phyloP scores from a whole-genome alignment of 2,797 vertebrate genomes.

The Acanthis flammea region DNA sequence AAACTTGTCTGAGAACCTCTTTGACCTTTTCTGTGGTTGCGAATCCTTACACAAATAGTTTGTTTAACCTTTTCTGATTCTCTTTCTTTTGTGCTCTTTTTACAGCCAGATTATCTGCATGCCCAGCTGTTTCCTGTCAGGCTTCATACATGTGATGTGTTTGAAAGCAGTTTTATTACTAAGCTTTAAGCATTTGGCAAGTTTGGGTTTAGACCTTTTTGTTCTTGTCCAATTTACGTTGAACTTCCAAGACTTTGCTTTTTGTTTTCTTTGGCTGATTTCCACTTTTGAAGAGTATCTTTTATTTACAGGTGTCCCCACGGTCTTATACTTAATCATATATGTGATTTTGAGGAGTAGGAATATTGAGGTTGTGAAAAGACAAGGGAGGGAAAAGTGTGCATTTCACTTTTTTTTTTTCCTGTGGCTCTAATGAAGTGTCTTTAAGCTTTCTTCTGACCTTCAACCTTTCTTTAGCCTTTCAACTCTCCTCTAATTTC shows the following conservation, averaged over 20 bases:
- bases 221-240: background rate
- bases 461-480: background rate
- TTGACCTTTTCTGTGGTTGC: background rate
- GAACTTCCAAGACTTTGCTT: background rate
- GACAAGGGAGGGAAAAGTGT: background rate
- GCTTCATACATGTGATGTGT: background rate
- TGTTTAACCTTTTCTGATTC: background rate
- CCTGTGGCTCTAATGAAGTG: background rate
- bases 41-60: slow-evolving; percentile 8
- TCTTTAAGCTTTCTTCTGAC: background rate
- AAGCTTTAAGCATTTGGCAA: background rate
- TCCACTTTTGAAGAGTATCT: background rate
- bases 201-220: background rate
- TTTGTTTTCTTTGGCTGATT: background rate
- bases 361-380: background rate
- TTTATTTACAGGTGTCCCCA: background rate
- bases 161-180: slow-evolving; percentile 25
- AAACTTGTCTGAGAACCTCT: background rate
- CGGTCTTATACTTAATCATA: background rate
- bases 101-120: background rate
- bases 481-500: background rate
- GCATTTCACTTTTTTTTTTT: background rate
- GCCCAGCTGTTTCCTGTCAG: slow-evolving; percentile 27
- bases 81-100: background rate
- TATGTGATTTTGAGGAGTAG: background rate